Evolutionary conservation across 2,113 vertebrate genomes (phyloP).

Genomic region (Heterocephalus glaber): DNA sequence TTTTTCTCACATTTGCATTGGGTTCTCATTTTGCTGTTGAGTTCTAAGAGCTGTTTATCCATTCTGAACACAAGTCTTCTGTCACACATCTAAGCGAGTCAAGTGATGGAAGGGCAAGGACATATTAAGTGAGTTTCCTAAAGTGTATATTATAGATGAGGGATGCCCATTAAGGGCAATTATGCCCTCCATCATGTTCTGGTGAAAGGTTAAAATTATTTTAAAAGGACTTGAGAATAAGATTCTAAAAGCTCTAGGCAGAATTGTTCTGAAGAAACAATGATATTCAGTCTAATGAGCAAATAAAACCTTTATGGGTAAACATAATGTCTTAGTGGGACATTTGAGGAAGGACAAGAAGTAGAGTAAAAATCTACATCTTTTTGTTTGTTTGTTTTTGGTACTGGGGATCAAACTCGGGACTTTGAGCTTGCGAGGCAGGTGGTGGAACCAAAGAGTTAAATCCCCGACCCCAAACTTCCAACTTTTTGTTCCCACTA

Average conservation of each 20-base stretch:
- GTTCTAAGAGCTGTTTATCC: neutral
- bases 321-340: neutral
- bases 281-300: neutral
- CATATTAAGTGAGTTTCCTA: neutral
- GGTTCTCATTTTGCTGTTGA: neutral
- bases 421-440: no score
- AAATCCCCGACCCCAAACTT: no score
- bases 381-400: no score
- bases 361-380: neutral
- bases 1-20: neutral
- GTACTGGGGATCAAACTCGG: no score
- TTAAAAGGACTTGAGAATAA: neutral
- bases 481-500: neutral
- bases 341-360: neutral
- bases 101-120: neutral
- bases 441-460: no score
- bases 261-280: neutral
- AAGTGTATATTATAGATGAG: neutral
- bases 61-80: neutral
- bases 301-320: neutral
- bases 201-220: neutral
- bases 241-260: neutral
- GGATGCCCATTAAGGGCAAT: neutral
- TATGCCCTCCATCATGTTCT: neutral
- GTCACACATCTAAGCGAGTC: neutral